Percentiles rank a stretch among this genome's conserved stretches.
Conservation (phyloP, 2,113 vertebrate species). For the Ageneiosus marmoratus region DNA sequence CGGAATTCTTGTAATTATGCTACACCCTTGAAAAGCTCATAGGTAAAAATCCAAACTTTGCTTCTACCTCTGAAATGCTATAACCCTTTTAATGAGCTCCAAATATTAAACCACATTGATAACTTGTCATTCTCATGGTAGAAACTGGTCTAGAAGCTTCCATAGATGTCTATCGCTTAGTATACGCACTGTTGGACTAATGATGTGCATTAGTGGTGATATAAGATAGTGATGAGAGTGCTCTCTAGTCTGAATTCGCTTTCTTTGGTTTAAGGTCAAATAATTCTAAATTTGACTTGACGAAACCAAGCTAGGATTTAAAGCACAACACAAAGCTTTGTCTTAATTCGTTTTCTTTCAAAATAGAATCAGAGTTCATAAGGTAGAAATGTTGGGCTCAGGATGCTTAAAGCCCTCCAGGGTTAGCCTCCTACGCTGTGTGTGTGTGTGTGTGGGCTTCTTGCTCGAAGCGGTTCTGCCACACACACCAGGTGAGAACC, state of each 20-base stretch:
- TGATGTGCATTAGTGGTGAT: no score
- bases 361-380: constrained; percentile 22
- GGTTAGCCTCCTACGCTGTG: constrained; percentile 40
- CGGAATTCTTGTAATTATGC: no score
- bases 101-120: no score
- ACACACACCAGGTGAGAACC: constrained; percentile 34
- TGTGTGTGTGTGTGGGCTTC: constrained; percentile 16
- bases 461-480: neutral
- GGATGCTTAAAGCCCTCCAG: constrained; percentile 31
- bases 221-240: no score
- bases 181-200: no score
- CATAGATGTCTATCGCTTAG: no score
- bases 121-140: no score
- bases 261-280: constrained; percentile 17
- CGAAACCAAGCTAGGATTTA: constrained; percentile 58
- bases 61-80: no score
- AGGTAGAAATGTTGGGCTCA: constrained; percentile 1
- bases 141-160: no score
- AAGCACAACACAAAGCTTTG: neutral
- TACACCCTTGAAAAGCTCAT: no score
- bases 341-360: neutral
- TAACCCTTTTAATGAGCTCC: no score
- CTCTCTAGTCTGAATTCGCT: neutral
- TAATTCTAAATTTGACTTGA: neutral
- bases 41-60: no score